Evolutionary conservation across 2,113 vertebrate species (phyloP), one percentile per base, ranked within the genome.

Genomic region (Myiopsitta monachus): DNA sequence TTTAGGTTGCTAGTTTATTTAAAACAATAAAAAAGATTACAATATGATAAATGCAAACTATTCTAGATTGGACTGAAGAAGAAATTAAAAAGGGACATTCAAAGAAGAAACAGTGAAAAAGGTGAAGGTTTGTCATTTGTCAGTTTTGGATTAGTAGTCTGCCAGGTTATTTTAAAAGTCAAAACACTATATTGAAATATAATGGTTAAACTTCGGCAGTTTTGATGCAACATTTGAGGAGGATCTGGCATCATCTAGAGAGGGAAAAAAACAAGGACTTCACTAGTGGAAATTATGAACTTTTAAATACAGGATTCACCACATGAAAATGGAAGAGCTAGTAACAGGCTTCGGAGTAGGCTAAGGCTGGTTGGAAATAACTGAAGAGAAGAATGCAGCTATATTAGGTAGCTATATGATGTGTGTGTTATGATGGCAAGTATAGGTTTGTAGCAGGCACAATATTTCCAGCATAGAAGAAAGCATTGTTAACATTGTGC

Each of bases 361-460:
- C 23, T 69, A 31, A 14, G 61, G 11, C 39, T 83, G 26, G 6
- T 44, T 64, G 30, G 74, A 55, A 91, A 11, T 44, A 66, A 0
- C 27, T 52, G 26, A 36, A 38, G 5, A 54, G 46, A 67, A 57
- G 14, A 69, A 15, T 1, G 3, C 15, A n/a, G 13, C 28, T 63
- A 0, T 19, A 38, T 36, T 21, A 19, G 24, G 11, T 57, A 17
- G 8, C 38, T 54, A 4, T 54, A 0, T n/a, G 61, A 52, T 44
- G n/a, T 70, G 10, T 1, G 0, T 74, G 49, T 47, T 3, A 3
- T 4, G 51, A 52, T 57, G 22, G n/a, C n/a, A 38, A 54, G 26
- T 41, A 14, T 13, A 33, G 47, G 33, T 24, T 43, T 88, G 43
- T 41, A 67, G 24, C 38, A 87, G 24, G 19, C 18, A 38, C 21